Evolutionary conservation across 1,140 invertebrate genomes (phyloP).

Genomic region (Megathymus violae): DNA sequence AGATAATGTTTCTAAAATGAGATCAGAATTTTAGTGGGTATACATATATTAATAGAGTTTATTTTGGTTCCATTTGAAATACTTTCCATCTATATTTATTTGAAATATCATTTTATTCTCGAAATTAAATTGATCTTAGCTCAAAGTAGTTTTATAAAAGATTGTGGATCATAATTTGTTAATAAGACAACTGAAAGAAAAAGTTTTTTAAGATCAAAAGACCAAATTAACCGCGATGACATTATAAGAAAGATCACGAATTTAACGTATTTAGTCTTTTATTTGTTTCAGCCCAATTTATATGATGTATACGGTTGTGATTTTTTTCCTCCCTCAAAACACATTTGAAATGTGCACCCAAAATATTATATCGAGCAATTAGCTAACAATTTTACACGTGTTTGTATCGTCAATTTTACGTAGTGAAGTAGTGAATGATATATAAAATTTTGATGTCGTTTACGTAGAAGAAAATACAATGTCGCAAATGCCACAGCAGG

Average conservation of each 20-base stretch:
- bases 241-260: background rate
- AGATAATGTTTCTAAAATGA: no score
- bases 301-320: slow-evolving; percentile 73
- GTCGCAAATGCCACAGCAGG: slow-evolving; percentile 77
- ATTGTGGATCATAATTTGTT: no score
- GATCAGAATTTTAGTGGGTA: no score
- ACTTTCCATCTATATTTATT: no score
- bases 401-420: slow-evolving; percentile 63
- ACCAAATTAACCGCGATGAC: slow-evolving; percentile 5
- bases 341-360: slow-evolving; percentile 52
- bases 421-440: slow-evolving; percentile 57
- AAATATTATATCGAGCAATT: slow-evolving; percentile 27
- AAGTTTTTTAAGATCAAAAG: background rate
- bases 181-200: background rate
- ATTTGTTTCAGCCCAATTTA: slow-evolving; percentile 48
- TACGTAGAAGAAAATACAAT: slow-evolving; percentile 57
- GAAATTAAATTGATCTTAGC: no score
- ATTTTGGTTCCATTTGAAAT: no score
- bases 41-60: no score
- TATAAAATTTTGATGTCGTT: slow-evolving; percentile 69
- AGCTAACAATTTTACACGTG: slow-evolving; percentile 55
- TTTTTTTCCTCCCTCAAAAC: slow-evolving; percentile 59
- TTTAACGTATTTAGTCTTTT: no score
- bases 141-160: no score
- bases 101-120: no score